Conservation (phyloP, 2,797 vertebrate genomes). For the Melanotaenia maccullochi region DNA sequence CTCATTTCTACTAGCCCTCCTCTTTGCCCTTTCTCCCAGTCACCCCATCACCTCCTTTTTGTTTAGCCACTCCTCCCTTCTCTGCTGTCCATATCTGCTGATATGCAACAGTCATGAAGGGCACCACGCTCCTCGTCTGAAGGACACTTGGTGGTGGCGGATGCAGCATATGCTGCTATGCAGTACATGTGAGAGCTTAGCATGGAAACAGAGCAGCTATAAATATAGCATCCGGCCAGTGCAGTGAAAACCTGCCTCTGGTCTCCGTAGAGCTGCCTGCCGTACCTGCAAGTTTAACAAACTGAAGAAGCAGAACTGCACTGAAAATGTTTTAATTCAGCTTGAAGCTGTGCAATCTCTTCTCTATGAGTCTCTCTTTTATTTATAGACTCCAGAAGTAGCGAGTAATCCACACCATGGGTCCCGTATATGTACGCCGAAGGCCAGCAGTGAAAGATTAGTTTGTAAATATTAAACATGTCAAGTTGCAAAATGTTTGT, state of each 20-base stretch:
- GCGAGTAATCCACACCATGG: conserved; percentile 12
- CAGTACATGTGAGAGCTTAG: conserved; percentile 55
- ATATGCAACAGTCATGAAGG: conserved; percentile 69
- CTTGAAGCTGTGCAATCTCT: conserved; percentile 24
- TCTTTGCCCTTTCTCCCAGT: conserved; percentile 26
- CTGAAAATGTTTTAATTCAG: conserved; percentile 29
- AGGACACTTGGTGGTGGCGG: conserved; percentile 51
- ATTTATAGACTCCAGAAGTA: conserved; percentile 39
- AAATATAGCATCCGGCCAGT: conserved; percentile 56
- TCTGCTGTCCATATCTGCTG: conserved; percentile 55
- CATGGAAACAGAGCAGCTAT: conserved; percentile 68
- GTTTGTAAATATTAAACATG: conserved; percentile 9
- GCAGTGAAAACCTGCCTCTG: conserved; percentile 2
- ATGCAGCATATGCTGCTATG: conserved; percentile 59
- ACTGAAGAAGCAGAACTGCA: conserved; percentile 20
- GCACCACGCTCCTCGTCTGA: conserved; percentile 47
- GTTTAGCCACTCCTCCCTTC: conserved; percentile 26
- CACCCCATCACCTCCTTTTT: conserved; percentile 42
- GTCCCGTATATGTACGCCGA: conserved; percentile 5
- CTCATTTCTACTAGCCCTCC: conserved; percentile 8
- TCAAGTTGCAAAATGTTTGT: not conserved
- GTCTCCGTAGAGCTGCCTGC: conserved; percentile 28
- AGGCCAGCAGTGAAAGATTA: conserved; percentile 14
- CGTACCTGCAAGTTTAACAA: conserved; percentile 33
- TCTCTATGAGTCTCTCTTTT: conserved; percentile 14